These are phyloP conservation scores for Tachystola acroxantha DNA, from an alignment of 2,888 invertebrate genomes.

Conservation along the genomic window DNA sequence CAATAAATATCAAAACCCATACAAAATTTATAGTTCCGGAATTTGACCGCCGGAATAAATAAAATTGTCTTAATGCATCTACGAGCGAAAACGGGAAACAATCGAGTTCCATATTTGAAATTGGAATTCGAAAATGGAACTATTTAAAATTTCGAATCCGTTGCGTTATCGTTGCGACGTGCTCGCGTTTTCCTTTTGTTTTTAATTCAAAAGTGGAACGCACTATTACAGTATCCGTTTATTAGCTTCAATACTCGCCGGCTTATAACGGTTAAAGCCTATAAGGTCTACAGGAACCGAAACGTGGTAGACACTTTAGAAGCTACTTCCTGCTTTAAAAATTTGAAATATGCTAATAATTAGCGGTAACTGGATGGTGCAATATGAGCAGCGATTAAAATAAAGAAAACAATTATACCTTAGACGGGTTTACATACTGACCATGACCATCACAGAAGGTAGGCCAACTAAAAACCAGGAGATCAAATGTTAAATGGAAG, in stretches of 20 bases:
- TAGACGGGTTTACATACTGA: no score
- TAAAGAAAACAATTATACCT: no score
- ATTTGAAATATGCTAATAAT: no score
- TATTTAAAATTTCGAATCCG: constrained; percentile 78
- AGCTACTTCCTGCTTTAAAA: no score
- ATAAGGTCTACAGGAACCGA: constrained; percentile 1
- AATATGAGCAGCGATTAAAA: no score
- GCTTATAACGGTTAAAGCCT: constrained; percentile 12
- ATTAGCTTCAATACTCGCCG: constrained; percentile 20
- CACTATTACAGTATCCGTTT: constrained; percentile 37
- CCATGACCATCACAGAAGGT: no score
- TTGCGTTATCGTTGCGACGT: constrained; percentile 63
- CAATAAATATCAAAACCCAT: neutral
- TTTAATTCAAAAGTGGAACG: constrained; percentile 30
- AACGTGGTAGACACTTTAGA: no score
- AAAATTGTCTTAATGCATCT: constrained; percentile 26
- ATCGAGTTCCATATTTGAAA: constrained; percentile 73
- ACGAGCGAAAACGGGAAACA: constrained; percentile 75
- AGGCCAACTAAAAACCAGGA: no score
- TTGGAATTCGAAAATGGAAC: constrained; percentile 70
- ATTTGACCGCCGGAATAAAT: constrained; percentile 4
- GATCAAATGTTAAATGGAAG: no score
- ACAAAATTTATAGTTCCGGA: neutral
- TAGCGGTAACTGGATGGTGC: no score
- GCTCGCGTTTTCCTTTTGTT: constrained; percentile 21